A percentile compares a stretch with the other conserved stretches of the same genome.
These are phyloP conservation scores for Tyto alba DNA, from an alignment of 2,113 vertebrate species.

Conservation along the genomic window DNA sequence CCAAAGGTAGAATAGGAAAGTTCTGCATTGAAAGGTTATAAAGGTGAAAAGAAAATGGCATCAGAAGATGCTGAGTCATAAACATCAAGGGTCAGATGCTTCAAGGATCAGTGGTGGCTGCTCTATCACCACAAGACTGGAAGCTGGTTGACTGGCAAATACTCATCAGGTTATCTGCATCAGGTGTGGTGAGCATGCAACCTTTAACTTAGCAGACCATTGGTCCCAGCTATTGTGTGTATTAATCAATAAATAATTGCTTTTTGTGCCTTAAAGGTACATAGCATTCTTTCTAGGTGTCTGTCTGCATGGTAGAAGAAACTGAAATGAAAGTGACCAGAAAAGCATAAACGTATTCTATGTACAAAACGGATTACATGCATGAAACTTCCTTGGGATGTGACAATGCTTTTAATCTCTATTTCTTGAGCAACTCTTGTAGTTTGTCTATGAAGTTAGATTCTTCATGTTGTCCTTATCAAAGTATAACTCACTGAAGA, in stretches of 20 bases:
- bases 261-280: accelerated
- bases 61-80: not conserved
- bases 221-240: not conserved
- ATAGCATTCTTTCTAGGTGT: not conserved
- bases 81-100: not conserved
- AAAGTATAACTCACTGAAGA: not conserved
- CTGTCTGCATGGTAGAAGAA: not conserved
- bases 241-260: not conserved
- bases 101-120: not conserved
- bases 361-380: not conserved
- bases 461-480: not conserved
- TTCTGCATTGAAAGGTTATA: not conserved
- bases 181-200: not conserved
- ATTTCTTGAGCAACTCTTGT: not conserved
- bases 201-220: not conserved
- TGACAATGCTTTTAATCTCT: not conserved
- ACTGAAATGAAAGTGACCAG: not conserved
- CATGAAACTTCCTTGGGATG: not conserved
- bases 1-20: not conserved
- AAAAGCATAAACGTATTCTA: not conserved
- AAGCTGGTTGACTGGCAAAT: not conserved
- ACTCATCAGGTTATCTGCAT: not conserved
- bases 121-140: not conserved
- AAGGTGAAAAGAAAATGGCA: not conserved
- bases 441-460: not conserved